A percentile compares a stretch with the other conserved stretches of the same genome.
Evolutionary conservation across 2,888 invertebrate species (phyloP).

Genomic region (Ochropleura leucogaster): DNA sequence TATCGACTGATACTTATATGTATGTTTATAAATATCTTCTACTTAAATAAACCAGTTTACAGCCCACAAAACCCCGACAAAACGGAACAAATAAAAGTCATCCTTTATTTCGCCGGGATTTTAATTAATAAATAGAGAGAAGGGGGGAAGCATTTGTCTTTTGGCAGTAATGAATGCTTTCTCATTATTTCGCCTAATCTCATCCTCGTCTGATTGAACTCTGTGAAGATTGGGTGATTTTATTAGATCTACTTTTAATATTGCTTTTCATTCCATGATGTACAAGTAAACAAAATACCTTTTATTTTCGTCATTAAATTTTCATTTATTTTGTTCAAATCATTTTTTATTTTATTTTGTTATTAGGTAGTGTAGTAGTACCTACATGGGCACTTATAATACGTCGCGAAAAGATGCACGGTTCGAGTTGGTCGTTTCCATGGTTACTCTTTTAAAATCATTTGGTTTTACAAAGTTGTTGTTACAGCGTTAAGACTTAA

Average conservation of each 20-base stretch:
- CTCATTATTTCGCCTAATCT: conserved; percentile 40
- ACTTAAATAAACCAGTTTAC: conserved; percentile 1
- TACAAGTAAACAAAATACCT: too few relatives aligned
- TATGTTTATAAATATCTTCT: not conserved
- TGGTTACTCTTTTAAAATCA: too few relatives aligned
- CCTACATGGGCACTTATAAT: too few relatives aligned
- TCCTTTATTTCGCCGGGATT: conserved; percentile 14
- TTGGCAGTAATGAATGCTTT: conserved; percentile 32
- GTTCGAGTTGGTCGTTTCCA: too few relatives aligned
- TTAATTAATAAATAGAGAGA: conserved; percentile 36
- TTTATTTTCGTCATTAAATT: too few relatives aligned
- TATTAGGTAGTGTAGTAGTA: too few relatives aligned
- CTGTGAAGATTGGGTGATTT: conserved; percentile 24
- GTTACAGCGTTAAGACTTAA: too few relatives aligned
- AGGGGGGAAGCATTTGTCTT: conserved; percentile 35
- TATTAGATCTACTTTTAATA: conserved; percentile 12
- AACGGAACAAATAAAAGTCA: conserved; percentile 22
- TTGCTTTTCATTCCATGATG: not conserved
- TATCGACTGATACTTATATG: too few relatives aligned
- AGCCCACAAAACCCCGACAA: not conserved
- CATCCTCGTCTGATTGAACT: conserved; percentile 23
- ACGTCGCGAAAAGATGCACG: too few relatives aligned
- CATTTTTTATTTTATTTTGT: too few relatives aligned
- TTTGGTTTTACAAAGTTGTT: too few relatives aligned
- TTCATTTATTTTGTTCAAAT: too few relatives aligned